Base-by-base conservation (phyloP, 2,797 vertebrate genomes). In the Bucorvus abyssinicus region DNA sequence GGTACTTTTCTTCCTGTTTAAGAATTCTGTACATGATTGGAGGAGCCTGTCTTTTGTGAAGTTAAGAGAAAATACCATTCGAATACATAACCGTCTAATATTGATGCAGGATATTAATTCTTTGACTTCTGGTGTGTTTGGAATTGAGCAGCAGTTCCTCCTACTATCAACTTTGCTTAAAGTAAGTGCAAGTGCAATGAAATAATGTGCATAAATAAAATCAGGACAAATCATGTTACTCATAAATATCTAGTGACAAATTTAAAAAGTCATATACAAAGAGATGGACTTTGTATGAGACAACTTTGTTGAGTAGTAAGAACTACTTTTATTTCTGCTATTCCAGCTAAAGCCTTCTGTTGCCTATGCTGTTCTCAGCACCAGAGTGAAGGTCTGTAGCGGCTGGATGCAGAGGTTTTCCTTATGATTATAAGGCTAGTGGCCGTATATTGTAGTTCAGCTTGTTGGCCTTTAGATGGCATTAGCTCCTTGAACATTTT, bases 401-500 rank as follows among this genome's bases (percentile, higher is more conserved):
- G 8, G 34, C 17, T 15, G 2, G 19, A 16, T 40, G 5, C 22
- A 7, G 60, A 21, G 34, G 1, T 55, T 45, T 75, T 55, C 56
- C 27, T 24, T 4, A 3, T 1, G n/a, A 16, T 24, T 78, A 0
- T 8, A 3, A 30, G 24, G 53, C 17, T 2, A 3, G 22, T 44
- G 30, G 10, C 23, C 13, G 3, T 14, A 14, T 14, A 23, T 23
- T 96, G 96, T 44, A 97, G 75, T 97, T 97, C 91, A 30, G 38
- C 13, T 17, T 12, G 14, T 14, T 64, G 79, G 63, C 94, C 98
- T 96, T 75, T 97, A 97, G 98, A 80, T 98, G 98, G 83, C 97
- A 93, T 34, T 55, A 97, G 79, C 93, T 89, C 60, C 95, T 90
- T 93, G 67, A 42, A 29, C 34, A 96, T 97, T 21, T 19, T 4